A percentile compares a stretch with the other conserved stretches of the same genome.
Conservation (phyloP, 1,140 invertebrate genomes). For the Conopomorpha cramerella region DNA sequence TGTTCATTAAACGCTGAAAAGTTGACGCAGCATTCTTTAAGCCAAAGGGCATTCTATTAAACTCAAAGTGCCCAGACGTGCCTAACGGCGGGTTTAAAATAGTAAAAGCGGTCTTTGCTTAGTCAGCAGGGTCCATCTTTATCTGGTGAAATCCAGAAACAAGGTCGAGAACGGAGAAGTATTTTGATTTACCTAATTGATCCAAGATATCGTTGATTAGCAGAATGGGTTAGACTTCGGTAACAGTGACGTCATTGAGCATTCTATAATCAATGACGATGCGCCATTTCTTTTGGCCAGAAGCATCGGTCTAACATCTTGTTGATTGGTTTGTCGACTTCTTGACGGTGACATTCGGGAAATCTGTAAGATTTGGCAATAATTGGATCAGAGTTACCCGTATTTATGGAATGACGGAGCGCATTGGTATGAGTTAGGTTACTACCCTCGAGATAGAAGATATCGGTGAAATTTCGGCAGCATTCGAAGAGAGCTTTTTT, state of each 20-base stretch:
- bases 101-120: slow-evolving; percentile 19
- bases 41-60: slow-evolving; percentile 22
- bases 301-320: slow-evolving; percentile 22
- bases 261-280: slow-evolving; percentile 36
- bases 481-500: slow-evolving; percentile 3
- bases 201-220: slow-evolving; percentile 54
- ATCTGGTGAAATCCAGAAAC: slow-evolving; percentile 40
- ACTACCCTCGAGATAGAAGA: slow-evolving; percentile 15
- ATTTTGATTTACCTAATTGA: slow-evolving; percentile 30
- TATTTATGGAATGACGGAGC: slow-evolving; percentile 8
- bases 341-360: slow-evolving; percentile 23
- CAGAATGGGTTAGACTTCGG: slow-evolving; percentile 60
- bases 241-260: slow-evolving; percentile 34
- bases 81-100: neutral
- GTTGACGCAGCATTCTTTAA: slow-evolving; percentile 8
- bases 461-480: slow-evolving; percentile 9
- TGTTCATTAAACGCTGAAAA: slow-evolving; percentile 6
- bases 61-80: slow-evolving; percentile 19
- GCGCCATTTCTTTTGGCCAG: slow-evolving; percentile 23
- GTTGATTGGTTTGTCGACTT: slow-evolving; percentile 24
- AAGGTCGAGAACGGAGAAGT: slow-evolving; percentile 53
- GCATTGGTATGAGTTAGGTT: slow-evolving; percentile 10
- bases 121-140: slow-evolving; percentile 9
- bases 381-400: slow-evolving; percentile 4
- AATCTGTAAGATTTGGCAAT: slow-evolving; percentile 24